phyloP scores from a whole-genome alignment of 2,888 invertebrate genomes.

The Oasisia sp. region DNA sequence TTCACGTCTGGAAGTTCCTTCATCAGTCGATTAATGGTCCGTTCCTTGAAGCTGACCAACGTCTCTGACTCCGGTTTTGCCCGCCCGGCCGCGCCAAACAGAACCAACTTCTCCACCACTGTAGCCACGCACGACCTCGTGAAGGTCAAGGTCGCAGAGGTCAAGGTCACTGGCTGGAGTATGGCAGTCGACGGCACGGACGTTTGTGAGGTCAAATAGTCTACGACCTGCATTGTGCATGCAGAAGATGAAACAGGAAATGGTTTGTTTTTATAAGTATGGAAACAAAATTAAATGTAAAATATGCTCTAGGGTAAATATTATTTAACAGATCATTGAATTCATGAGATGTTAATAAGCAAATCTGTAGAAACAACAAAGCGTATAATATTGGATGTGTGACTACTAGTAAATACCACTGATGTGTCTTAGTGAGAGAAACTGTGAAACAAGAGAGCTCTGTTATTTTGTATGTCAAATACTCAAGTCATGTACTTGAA shows the following conservation, averaged over 20 bases:
- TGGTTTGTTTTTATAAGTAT: background rate
- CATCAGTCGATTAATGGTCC: background rate
- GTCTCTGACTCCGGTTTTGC: background rate
- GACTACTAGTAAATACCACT: too few species aligned
- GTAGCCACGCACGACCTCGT: background rate
- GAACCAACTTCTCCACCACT: slow-evolving; percentile 21
- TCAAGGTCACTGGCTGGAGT: slow-evolving; percentile 23
- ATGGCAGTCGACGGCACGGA: slow-evolving; percentile 9
- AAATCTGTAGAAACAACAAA: too few species aligned
- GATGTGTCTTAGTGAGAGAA: too few species aligned
- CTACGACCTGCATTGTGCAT: slow-evolving; percentile 13
- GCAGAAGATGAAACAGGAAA: background rate
- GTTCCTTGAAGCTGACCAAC: background rate
- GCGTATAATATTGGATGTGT: too few species aligned
- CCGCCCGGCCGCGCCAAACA: slow-evolving; percentile 18
- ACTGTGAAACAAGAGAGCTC: too few species aligned
- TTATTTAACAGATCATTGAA: too few species aligned
- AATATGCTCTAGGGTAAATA: too few species aligned
- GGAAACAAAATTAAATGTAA: background rate
- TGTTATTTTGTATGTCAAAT: too few species aligned
- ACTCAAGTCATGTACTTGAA: too few species aligned
- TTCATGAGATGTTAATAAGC: too few species aligned
- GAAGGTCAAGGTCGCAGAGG: slow-evolving; percentile 26
- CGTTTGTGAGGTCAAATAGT: background rate
- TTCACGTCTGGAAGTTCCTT: background rate